Conservation (phyloP, 1,140 invertebrate genomes). For the Pectinophora gossypiella region DNA sequence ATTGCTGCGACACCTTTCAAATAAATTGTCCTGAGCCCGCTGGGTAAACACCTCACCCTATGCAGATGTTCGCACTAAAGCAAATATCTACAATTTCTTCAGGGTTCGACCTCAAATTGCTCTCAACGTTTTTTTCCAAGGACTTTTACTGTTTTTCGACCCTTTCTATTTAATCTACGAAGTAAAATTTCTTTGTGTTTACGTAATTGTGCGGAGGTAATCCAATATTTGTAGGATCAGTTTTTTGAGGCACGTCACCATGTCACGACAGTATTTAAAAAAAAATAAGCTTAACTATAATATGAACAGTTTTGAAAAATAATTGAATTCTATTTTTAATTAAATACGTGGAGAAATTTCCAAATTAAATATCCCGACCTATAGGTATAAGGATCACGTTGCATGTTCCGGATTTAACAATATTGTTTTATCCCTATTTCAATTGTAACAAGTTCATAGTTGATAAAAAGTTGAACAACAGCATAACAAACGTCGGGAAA, state of each 20-base stretch:
- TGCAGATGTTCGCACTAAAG: slow-evolving; percentile 59
- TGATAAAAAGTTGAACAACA: not conserved
- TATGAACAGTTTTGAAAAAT: not conserved
- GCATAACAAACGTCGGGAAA: not conserved
- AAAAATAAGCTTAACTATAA: not conserved
- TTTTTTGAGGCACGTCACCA: not conserved
- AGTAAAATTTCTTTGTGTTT: slow-evolving; percentile 39
- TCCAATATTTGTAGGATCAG: no score
- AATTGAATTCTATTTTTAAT: not conserved
- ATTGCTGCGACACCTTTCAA: slow-evolving; percentile 69
- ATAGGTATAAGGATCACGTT: not conserved
- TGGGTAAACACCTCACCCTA: slow-evolving; percentile 64
- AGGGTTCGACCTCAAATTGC: slow-evolving; percentile 41
- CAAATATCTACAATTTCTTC: slow-evolving; percentile 47
- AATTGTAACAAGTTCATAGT: not conserved
- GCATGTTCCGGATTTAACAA: not conserved
- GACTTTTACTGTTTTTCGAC: slow-evolving; percentile 37
- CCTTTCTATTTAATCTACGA: slow-evolving; percentile 50
- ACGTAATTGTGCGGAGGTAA: slow-evolving; percentile 4
- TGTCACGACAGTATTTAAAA: not conserved
- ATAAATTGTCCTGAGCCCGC: slow-evolving; percentile 67
- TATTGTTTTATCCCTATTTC: not conserved
- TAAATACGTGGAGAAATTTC: not conserved
- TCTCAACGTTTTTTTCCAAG: slow-evolving; percentile 32
- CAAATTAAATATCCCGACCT: not conserved